These are phyloP conservation scores for Takifugu bimaculatus DNA, from an alignment of 2,113 vertebrate genomes.

Conservation along the genomic window DNA sequence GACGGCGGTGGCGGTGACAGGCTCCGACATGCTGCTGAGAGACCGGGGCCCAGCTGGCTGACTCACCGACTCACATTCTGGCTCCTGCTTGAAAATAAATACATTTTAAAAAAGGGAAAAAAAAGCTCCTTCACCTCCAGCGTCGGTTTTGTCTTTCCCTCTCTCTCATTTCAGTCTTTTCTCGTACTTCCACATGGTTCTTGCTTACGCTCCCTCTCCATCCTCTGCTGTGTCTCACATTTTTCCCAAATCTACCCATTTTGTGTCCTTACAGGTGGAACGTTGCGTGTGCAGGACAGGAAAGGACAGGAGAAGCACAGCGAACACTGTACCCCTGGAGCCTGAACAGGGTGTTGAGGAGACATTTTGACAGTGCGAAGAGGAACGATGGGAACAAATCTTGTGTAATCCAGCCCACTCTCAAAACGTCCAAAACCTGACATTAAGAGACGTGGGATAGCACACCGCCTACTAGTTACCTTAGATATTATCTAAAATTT, in stretches of 20 bases:
- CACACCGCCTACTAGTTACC: constrained; percentile 9
- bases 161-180: constrained; percentile 19
- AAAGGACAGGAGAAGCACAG: constrained; percentile 19
- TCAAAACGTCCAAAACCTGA: constrained; percentile 25
- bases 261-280: constrained; percentile 29
- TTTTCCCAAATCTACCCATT: constrained; percentile 47
- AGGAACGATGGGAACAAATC: constrained; percentile 39
- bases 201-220: constrained; percentile 7
- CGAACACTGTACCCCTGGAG: constrained; percentile 5
- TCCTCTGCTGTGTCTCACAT: constrained; percentile 32
- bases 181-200: constrained; percentile 15
- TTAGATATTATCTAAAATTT: neutral
- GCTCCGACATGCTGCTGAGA: constrained; percentile 73
- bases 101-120: constrained; percentile 48
- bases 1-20: constrained; percentile 74
- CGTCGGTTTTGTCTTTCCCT: constrained; percentile 7
- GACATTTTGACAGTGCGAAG: constrained; percentile 46
- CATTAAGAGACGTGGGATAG: constrained; percentile 15
- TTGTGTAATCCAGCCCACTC: constrained; percentile 28
- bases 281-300: constrained; percentile 5
- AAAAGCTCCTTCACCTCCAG: constrained; percentile 37
- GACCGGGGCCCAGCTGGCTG: constrained; percentile 74
- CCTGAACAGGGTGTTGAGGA: neutral
- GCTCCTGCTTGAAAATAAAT: constrained; percentile 51
- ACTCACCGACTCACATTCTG: constrained; percentile 62